Conservation (phyloP, 2,888 invertebrate species). For the Drosophila paramelanica region DNA sequence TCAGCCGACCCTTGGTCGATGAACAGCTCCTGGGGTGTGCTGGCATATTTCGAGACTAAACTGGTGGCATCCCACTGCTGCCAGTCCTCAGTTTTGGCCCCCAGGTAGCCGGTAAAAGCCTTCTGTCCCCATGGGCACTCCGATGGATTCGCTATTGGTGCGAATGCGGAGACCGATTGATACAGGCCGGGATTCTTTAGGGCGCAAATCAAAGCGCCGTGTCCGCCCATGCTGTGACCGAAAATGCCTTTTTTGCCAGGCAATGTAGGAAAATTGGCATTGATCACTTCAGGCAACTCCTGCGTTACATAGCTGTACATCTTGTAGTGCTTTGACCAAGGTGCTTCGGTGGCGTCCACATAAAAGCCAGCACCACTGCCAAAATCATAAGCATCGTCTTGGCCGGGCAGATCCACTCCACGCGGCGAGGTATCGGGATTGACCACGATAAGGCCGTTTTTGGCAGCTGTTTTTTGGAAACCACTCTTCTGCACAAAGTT, state of each 20-base stretch:
- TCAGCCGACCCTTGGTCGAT: conserved; percentile 96
- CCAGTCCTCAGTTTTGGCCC: conserved; percentile 89
- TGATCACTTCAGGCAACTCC: conserved; percentile 92
- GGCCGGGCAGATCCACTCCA: conserved; percentile 94
- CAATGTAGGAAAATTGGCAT: conserved; percentile 89
- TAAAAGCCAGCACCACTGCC: conserved; percentile 98
- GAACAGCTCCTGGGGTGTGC: conserved; percentile 92
- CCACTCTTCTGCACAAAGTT: conserved; percentile 98
- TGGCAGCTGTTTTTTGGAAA: conserved; percentile 95
- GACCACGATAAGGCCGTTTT: conserved; percentile 94
- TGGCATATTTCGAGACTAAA: conserved; percentile 92
- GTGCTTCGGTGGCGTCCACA: conserved; percentile 94
- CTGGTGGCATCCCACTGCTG: conserved; percentile 95
- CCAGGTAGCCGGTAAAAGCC: conserved; percentile 93
- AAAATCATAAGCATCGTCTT: conserved; percentile 97
- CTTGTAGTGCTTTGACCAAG: conserved; percentile 96
- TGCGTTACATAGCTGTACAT: conserved; percentile 98
- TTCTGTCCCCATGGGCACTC: conserved; percentile 95
- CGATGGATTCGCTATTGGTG: conserved; percentile 96
- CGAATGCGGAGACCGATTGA: conserved; percentile 95
- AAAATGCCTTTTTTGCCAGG: conserved; percentile 90
- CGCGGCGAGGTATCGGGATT: conserved; percentile 98
- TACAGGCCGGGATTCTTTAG: conserved; percentile 96
- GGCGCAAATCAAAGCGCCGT: conserved; percentile 96
- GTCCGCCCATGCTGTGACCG: conserved; percentile 99